Base-by-base conservation (phyloP, 2,113 vertebrate genomes). In the Camelus bactrianus region DNA sequence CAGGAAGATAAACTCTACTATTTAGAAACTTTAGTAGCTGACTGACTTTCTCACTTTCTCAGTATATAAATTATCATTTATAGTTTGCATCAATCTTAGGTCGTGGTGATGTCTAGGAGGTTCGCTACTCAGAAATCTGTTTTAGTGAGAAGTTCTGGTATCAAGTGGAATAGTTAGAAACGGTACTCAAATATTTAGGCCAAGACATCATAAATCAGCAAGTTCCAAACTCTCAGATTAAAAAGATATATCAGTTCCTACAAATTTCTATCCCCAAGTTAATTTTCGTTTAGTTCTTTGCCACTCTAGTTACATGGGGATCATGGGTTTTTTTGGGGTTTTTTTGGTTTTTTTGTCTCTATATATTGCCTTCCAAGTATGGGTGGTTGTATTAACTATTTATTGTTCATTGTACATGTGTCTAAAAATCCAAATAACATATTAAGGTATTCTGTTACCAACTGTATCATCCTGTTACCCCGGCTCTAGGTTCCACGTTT, bases 21-120 rank as follows among this genome's bases (percentile, higher is more conserved):
- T 87, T 96, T 81, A 85, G 72, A 93, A 96, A 95, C n/a, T 80
- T 91, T 1, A 86, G 50, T 79, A 30, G 11, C 77, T 91, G 17
- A 42, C 79, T 85, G 64, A 65, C 54, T 81, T 65, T 91, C 54
- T 82, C 5, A 84, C 72, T 62, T 77, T 82, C 30, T 54, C 35
- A 35, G 42, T 82, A 8, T 65, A 28, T 84, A 67, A 89, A 42
- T 17, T 8, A 60, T 81, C 42, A 16, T 52, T 79, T 46, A 32
- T 70, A 56, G 19, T 42, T 76, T 26, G 7, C 8, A 8, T 75
- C 56, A 86, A 0, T 32, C 5, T 91, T 75, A 62, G 28, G 12
- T 93, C 3, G 0, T 72, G 14, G 5, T 65, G 35, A 58, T 76
- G 9, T 82, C 50, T 80, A 83, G 46, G 28, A 91, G 75, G 50